phyloP scores from a whole-genome alignment of 2,797 vertebrate genomes.

The Tauraco hartlaubi region DNA sequence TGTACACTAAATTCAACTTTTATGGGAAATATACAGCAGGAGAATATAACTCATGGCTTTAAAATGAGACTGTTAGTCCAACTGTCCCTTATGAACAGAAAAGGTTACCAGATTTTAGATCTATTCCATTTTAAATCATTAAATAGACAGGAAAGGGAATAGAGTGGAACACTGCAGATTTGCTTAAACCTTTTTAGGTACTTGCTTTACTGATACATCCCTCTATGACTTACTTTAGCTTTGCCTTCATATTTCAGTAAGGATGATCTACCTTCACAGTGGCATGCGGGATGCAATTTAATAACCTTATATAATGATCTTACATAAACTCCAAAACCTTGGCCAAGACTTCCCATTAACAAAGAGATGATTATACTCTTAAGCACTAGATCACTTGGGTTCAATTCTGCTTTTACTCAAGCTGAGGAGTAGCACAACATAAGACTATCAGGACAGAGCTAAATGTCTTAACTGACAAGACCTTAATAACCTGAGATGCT shows the following conservation, averaged over 20 bases:
- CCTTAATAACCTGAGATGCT: slow-evolving; percentile 4
- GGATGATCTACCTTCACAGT: slow-evolving; percentile 1
- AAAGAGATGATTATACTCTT: slow-evolving; percentile 24
- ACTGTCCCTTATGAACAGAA: background rate
- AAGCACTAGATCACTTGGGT: slow-evolving; percentile 24
- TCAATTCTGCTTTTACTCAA: slow-evolving; percentile 7
- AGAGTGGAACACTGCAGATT: background rate
- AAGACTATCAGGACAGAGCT: background rate
- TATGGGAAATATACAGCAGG: background rate
- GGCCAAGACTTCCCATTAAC: slow-evolving; percentile 24
- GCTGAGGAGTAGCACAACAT: background rate
- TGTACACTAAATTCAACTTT: background rate
- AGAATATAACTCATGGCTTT: background rate
- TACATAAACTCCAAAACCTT: slow-evolving; percentile 56
- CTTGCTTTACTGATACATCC: background rate
- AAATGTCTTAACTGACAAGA: background rate
- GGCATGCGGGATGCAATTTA: slow-evolving; percentile 33
- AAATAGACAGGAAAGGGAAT: background rate
- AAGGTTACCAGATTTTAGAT: background rate
- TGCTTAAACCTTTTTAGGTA: background rate
- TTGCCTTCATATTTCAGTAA: slow-evolving; percentile 14
- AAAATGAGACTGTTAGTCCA: background rate
- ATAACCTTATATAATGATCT: slow-evolving; percentile 56
- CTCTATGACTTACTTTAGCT: background rate
- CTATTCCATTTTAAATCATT: background rate